Conservation (phyloP, 2,113 vertebrate species). For the Cryptoleucopteryx plumbea region DNA sequence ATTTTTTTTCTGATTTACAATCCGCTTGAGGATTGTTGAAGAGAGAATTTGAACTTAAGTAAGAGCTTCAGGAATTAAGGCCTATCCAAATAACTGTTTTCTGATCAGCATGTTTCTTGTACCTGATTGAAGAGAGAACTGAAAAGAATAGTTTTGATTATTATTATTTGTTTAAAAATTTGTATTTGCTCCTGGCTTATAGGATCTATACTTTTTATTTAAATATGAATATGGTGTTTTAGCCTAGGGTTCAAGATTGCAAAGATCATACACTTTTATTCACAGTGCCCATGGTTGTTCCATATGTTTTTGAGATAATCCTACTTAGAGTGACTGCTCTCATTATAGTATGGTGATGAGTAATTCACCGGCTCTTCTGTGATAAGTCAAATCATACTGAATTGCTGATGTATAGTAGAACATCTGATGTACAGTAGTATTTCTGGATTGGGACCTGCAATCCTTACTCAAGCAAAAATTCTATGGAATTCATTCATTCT, state of each 20-base stretch:
- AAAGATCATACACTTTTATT: conserved; percentile 62
- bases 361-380: conserved; percentile 49
- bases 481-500: conserved; percentile 11
- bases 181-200: conserved; percentile 48
- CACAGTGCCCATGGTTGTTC: conserved; percentile 54
- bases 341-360: conserved; percentile 32
- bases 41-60: background rate
- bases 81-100: conserved; percentile 31
- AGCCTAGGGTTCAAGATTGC: conserved; percentile 52
- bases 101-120: conserved; percentile 10
- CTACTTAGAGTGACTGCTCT: conserved; percentile 33
- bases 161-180: conserved; percentile 24
- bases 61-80: conserved; percentile 6
- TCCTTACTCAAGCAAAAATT: conserved; percentile 55
- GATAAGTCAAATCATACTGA: conserved; percentile 15
- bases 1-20: background rate
- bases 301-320: conserved; percentile 30
- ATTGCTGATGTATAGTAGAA: conserved; percentile 17
- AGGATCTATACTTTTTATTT: conserved; percentile 60
- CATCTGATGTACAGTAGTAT: conserved; percentile 31
- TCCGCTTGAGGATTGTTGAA: background rate
- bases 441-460: conserved; percentile 41
- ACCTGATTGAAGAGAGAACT: conserved; percentile 16
- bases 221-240: conserved; percentile 46
- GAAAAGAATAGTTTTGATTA: conserved; percentile 16